A percentile compares a stretch with the other conserved stretches of the same genome.
Evolutionary conservation across 2,888 invertebrate species (phyloP).

Genomic region (Hartigia nigra): DNA sequence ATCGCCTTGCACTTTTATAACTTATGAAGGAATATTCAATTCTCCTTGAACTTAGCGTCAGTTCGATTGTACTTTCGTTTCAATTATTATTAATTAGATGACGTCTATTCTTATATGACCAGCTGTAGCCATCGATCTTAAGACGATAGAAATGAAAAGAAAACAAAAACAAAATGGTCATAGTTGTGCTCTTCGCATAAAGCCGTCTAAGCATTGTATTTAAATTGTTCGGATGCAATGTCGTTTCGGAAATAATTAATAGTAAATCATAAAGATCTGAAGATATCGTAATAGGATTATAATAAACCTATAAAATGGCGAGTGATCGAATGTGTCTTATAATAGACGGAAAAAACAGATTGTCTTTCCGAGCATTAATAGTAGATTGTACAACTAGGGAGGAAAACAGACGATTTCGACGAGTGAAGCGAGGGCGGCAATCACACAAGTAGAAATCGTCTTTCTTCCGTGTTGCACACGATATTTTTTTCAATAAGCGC

Average conservation of each 20-base stretch:
- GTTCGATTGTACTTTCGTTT: neutral
- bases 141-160: neutral
- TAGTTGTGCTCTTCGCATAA: neutral
- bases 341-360: neutral
- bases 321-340: neutral
- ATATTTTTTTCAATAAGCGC: no score
- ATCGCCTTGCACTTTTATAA: neutral
- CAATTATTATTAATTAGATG: slow-evolving; percentile 6
- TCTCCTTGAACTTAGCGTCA: neutral
- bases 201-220: neutral
- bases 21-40: neutral
- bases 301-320: neutral
- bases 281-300: neutral
- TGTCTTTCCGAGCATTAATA: neutral
- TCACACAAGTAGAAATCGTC: no score
- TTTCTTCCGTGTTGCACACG: no score
- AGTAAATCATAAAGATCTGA: no score
- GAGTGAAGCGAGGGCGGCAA: no score
- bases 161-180: neutral
- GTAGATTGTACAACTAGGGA: no score
- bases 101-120: neutral
- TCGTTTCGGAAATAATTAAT: no score
- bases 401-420: no score
- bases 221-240: neutral
- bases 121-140: neutral